Conservation (phyloP, 2,113 vertebrate genomes). For the human region GRCh38 chr1:159883501-159884000, state of each 20-base stretch:
- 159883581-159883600: background rate
- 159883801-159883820: background rate
- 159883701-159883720: background rate
- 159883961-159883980: background rate
- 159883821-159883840: background rate
- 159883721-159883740: background rate
- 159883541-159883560: background rate
- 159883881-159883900: background rate
- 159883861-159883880: background rate
- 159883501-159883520: background rate
- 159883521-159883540: background rate
- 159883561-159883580: background rate
- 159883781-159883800: background rate
- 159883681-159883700: background rate
- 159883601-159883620: background rate
- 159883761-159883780: background rate
- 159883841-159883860: background rate
- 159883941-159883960: background rate
- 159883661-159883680: background rate
- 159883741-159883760: background rate
- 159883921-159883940: background rate
- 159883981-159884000: constrained; percentile 23
- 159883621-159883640: background rate
- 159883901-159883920: background rate
- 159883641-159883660: rapidly evolving